Evolutionary conservation across 2,113 vertebrate genomes (phyloP), one percentile per base, ranked within the genome.

Genomic region (Chauna torquata): DNA sequence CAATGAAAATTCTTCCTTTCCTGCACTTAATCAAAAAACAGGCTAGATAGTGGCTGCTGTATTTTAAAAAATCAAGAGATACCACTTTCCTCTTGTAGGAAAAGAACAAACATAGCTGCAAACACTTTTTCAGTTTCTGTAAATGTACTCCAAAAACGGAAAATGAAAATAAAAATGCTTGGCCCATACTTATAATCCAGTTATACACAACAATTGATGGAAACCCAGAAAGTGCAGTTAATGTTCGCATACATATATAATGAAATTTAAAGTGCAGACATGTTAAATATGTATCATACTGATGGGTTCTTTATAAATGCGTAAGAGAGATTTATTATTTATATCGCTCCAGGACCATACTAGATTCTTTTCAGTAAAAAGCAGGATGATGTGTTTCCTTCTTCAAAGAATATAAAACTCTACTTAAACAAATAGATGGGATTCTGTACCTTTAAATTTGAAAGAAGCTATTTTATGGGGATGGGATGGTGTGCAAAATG

Each of bases 221-320:
- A 86, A 86, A 64, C 23, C 7, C 40, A 40, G 52, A 44, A 91
- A 91, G 52, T 23, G 19, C 58, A 87, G 68, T 65, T 83, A 32
- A 82, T 94, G 92, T 97, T 77, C 86, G 66, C 87, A 87, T 96
- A 88, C 85, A 40, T 65, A 91, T 75, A 90, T 90, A 96, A 96
- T 97, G 91, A 90, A 92, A 88, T 27, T 47, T 85, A 34, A 88
- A 97, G 89, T 94, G 58, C 84, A 52, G 72, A 57, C 86, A 66
- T 95, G 94, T 95, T 95, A 97, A 97, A 92, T 95, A 97, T 95
- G 94, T 85, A 96, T 92, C 71, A 68, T 84, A 59, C 54, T 86
- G 66, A 79, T 69, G 69, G 77, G 58, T 44, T 66, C 91, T 83
- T 92, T 95, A 77, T 92, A 96, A 96, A 94, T 82, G 81, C 1